phyloP scores from a whole-genome alignment of 2,888 invertebrate genomes.

The Nasonia oneida region DNA sequence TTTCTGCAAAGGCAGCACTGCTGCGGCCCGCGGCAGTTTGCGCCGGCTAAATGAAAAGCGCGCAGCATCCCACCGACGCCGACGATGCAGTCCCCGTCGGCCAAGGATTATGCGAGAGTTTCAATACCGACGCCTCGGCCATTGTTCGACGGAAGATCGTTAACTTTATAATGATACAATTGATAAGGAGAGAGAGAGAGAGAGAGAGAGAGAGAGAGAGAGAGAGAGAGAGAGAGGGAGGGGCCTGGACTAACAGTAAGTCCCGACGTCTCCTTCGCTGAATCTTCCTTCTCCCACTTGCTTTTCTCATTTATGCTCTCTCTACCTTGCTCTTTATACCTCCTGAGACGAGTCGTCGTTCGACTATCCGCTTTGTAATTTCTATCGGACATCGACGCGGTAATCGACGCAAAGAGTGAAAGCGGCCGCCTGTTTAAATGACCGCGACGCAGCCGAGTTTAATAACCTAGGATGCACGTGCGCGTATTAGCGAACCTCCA shows the following conservation, averaged over 20 bases:
- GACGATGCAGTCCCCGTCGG: background rate
- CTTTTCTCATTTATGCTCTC: background rate
- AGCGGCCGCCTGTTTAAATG: background rate
- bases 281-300: background rate
- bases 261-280: conserved; percentile 12
- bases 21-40: conserved; percentile 46
- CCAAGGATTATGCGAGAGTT: conserved; percentile 63
- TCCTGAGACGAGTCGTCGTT: background rate
- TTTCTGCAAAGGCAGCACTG: conserved; percentile 20
- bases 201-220: conserved; percentile 50
- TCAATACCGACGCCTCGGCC: conserved; percentile 66
- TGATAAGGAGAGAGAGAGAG: conserved; percentile 68
- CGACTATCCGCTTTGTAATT: too few relatives aligned
- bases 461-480: conserved; percentile 18
- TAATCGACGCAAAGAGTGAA: background rate
- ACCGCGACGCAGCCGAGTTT: background rate
- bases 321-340: background rate
- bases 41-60: conserved; percentile 46
- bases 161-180: conserved; percentile 73
- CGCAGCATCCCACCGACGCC: background rate
- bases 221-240: conserved; percentile 40
- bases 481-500: background rate
- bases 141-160: conserved; percentile 72
- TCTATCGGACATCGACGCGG: too few relatives aligned
- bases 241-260: conserved; percentile 54